Percentiles rank a stretch among this genome's conserved stretches.
Evolutionary conservation across 2,888 invertebrate genomes (phyloP).

Genomic region (Nysson spinosus): DNA sequence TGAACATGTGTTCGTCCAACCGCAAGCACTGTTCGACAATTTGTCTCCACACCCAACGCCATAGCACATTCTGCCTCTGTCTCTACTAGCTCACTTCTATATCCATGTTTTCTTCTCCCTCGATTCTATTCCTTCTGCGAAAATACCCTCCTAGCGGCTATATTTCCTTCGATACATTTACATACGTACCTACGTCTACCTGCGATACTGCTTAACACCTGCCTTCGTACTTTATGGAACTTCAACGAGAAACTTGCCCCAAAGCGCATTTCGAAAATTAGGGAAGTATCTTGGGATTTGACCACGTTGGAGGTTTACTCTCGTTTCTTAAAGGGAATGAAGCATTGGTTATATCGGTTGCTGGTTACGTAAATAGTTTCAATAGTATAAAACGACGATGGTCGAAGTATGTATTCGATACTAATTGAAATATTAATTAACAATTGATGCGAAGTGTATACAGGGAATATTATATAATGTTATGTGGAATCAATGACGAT

Average conservation of each 20-base stretch:
- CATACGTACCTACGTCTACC: background rate
- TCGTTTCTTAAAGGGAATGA: conserved; percentile 19
- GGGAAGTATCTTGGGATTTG: conserved; percentile 15
- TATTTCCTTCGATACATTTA: conserved; percentile 30
- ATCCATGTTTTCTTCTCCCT: conserved; percentile 1
- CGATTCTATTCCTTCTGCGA: conserved; percentile 9
- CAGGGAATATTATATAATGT: no score
- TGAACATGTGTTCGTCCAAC: conserved; percentile 69
- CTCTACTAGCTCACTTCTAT: conserved; percentile 12
- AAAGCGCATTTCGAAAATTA: conserved; percentile 42
- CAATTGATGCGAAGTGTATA: no score
- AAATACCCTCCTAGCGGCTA: background rate
- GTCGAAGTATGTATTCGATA: background rate
- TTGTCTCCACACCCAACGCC: conserved; percentile 61
- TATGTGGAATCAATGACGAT: no score
- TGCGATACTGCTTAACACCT: conserved; percentile 21
- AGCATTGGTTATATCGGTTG: background rate
- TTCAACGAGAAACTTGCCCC: conserved; percentile 23
- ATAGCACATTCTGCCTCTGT: conserved; percentile 20
- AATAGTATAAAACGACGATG: no score
- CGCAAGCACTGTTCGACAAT: conserved; percentile 70
- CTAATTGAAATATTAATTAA: background rate
- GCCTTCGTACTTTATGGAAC: conserved; percentile 15
- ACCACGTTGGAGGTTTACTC: conserved; percentile 19
- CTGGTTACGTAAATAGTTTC: background rate